A percentile compares a stretch with the other conserved stretches of the same genome.
phyloP scores from a whole-genome alignment of 2,888 invertebrate genomes.

The Drosophila longiperda region DNA sequence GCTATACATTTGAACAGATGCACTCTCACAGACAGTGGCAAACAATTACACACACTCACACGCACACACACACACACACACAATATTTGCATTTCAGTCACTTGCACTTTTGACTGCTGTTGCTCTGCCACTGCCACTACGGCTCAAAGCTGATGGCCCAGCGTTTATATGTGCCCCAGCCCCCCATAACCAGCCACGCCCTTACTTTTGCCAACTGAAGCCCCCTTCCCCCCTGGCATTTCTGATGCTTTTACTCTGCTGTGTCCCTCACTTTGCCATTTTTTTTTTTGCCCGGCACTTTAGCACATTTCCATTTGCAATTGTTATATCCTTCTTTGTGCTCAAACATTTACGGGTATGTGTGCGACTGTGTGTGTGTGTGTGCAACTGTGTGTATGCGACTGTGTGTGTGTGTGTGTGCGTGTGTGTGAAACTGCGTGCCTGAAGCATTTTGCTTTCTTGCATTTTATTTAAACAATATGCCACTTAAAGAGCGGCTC shows the following conservation, averaged over 20 bases:
- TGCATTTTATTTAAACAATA: constrained; percentile 64
- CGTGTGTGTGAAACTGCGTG: constrained; percentile 31
- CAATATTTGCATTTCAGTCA: constrained; percentile 74
- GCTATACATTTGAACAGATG: constrained; percentile 60
- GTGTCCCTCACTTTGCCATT: constrained; percentile 27
- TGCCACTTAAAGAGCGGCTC: constrained; percentile 65
- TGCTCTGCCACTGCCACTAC: constrained; percentile 12
- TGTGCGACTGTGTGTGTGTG: constrained; percentile 8
- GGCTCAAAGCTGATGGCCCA: constrained; percentile 31
- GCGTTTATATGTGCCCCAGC: constrained; percentile 26
- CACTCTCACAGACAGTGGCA: constrained; percentile 34
- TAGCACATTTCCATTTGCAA: constrained; percentile 80
- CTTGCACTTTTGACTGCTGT: constrained; percentile 73
- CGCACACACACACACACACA: constrained; percentile 10
- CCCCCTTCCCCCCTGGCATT: constrained; percentile 10
- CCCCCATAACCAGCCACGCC: neutral
- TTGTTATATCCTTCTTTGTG: constrained; percentile 77
- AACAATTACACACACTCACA: constrained; percentile 26
- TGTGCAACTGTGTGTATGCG: constrained; percentile 4
- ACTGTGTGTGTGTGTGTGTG: neutral
- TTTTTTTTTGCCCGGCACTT: constrained; percentile 62
- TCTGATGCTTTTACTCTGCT: constrained; percentile 45
- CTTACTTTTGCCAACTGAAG: neutral
- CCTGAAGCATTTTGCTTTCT: constrained; percentile 46
- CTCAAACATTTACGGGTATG: constrained; percentile 39